Evolutionary conservation across 1,140 invertebrate genomes (phyloP).

Genomic region (Galleria mellonella): DNA sequence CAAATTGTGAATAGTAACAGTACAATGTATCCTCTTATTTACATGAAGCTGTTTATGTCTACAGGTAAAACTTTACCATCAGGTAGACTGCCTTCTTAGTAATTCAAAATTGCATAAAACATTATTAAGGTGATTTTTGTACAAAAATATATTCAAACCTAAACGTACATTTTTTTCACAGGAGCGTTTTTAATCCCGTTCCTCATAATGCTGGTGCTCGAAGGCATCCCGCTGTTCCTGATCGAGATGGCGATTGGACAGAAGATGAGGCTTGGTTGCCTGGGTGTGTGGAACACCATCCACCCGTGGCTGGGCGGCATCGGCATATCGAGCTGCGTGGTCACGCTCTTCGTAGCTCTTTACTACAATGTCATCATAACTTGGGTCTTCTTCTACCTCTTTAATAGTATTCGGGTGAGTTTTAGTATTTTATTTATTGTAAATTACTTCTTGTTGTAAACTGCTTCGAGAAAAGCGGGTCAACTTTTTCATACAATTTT

Average conservation of each 20-base stretch:
- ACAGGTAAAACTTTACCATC: too few species aligned
- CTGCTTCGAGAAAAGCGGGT: too few species aligned
- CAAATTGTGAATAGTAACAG: too few species aligned
- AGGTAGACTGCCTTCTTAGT: too few species aligned
- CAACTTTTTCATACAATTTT: too few species aligned
- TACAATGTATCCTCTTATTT: too few species aligned
- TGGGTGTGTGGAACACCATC: slow-evolving; percentile 96
- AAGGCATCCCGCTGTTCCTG: slow-evolving; percentile 94
- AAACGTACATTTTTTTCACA: slow-evolving; percentile 63
- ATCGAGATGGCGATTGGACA: slow-evolving; percentile 96
- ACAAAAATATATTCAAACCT: too few species aligned
- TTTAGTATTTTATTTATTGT: slow-evolving; percentile 1
- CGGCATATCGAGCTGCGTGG: slow-evolving; percentile 92
- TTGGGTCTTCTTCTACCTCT: slow-evolving; percentile 97
- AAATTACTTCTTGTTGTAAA: background rate
- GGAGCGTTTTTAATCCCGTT: slow-evolving; percentile 98
- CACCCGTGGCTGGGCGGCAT: slow-evolving; percentile 94
- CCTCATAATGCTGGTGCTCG: slow-evolving; percentile 92
- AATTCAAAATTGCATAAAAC: too few species aligned
- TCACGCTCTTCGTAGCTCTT: slow-evolving; percentile 92
- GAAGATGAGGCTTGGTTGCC: slow-evolving; percentile 89
- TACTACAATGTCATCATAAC: slow-evolving; percentile 99
- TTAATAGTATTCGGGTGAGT: slow-evolving; percentile 90
- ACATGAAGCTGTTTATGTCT: too few species aligned
- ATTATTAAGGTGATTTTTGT: too few species aligned